Evolutionary conservation across 1,140 invertebrate species (phyloP), one percentile per base, ranked within the genome.

Genomic region (Probaryconus sp.): DNA sequence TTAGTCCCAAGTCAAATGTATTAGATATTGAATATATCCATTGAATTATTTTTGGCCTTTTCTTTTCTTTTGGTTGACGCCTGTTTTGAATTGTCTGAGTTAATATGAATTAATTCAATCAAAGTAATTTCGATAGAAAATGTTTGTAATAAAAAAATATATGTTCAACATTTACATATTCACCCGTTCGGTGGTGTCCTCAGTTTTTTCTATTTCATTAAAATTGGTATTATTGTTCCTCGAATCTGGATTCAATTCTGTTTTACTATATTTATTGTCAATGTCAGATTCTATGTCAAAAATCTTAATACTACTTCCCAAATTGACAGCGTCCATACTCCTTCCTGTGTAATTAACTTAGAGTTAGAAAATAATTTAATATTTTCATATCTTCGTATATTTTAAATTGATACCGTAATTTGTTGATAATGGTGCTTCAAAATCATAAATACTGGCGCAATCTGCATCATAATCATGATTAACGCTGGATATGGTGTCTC

Each of bases 1-100:
- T 74, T n/a, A 91, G 76, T 35, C 86, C 85, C 2, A 91, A 77
- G 73, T 91, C 90, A 63, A 90, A 90, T 20, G 90, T 86, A 4
- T 82, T 56, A 0, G 82, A 64, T 13, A 90, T n/a, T 16, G 14
- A 3, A 2, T 2, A 3, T 0, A 51, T 4, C 21, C 18, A 47
- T 18, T 47, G 50, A 5, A 21, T 24, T 0, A 30, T 45, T 30
- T 28, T 51, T 1, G 60, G 45, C 13, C 17, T 51, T n/a, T 35
- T 64, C n/a, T 45, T 26, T 1, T 20, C 5, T 2, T 1, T 0
- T 2, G 9, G 3, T 45, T 58, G 10, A 1, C 10, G 10, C n/a
- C 40, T 45, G 13, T 50, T 50, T 38, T 26, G 4, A 40, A 24
- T 24, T 43, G 33, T 55, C 5, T 16, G 20, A 30, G 9, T 30